Evolutionary conservation across 2,113 vertebrate genomes (phyloP).

Genomic region (Boleophthalmus pectinirostris): DNA sequence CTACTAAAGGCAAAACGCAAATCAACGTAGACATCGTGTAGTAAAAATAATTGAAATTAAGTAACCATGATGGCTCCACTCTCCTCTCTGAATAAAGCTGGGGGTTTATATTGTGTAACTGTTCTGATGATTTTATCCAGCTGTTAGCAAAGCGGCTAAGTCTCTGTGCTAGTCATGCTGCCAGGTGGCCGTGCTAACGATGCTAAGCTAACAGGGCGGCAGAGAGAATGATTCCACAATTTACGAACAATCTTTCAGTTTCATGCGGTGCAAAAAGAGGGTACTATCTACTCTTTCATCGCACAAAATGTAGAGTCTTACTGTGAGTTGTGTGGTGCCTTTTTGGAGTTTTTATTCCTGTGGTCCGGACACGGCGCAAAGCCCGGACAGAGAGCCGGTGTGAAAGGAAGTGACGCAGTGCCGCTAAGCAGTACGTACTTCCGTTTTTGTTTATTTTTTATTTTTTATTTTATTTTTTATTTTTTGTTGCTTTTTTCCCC

Average conservation of each 20-base stretch:
- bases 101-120: background rate
- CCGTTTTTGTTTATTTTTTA: constrained; percentile 8
- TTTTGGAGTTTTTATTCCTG: background rate
- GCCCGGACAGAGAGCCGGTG: constrained; percentile 18
- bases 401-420: constrained; percentile 59
- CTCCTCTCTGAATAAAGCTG: background rate
- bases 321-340: constrained; percentile 11
- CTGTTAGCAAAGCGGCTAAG: constrained; percentile 7
- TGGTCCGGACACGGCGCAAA: background rate
- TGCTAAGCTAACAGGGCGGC: constrained; percentile 57
- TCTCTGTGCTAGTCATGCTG: constrained; percentile 29
- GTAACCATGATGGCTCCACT: background rate
- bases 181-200: constrained; percentile 56
- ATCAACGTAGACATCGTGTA: background rate
- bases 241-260: rapidly evolving
- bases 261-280: rapidly evolving
- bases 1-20: too few species aligned
- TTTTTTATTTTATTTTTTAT: background rate
- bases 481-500: too few species aligned
- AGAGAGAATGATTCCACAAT: rapidly evolving
- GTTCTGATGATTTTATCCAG: background rate
- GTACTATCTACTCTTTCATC: rapidly evolving
- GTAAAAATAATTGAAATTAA: background rate
- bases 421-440: constrained; percentile 25
- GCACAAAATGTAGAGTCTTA: background rate